phyloP scores from a whole-genome alignment of 1,140 invertebrate species.

The Gonatopus flavifemur region DNA sequence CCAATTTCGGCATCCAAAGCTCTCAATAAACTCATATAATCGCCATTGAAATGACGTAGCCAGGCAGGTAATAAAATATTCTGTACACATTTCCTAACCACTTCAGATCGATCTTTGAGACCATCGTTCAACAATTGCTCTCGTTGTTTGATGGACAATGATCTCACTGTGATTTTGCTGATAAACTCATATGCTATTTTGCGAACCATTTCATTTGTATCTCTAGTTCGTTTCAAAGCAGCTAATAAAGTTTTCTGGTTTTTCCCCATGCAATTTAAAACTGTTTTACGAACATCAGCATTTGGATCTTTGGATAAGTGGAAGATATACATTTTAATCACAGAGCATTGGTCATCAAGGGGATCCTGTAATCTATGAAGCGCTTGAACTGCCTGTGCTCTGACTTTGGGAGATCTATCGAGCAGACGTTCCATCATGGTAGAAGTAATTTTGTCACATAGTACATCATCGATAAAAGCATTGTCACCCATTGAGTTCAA shows the following conservation, averaged over 20 bases:
- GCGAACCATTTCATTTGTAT: conserved; percentile 75
- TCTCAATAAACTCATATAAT: conserved; percentile 64
- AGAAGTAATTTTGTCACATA: conserved; percentile 72
- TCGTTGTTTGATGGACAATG: conserved; percentile 70
- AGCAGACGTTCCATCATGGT: conserved; percentile 71
- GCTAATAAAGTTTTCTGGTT: conserved; percentile 48
- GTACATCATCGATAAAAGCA: conserved; percentile 73
- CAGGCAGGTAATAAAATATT: conserved; percentile 65
- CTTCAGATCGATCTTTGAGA: conserved; percentile 65
- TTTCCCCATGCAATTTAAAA: conserved; percentile 48
- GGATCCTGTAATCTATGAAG: conserved; percentile 80
- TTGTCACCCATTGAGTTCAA: conserved; percentile 73
- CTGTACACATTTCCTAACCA: conserved; percentile 55
- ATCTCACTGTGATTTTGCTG: conserved; percentile 67
- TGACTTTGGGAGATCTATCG: conserved; percentile 73
- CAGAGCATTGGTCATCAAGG: conserved; percentile 70
- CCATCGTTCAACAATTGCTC: conserved; percentile 67
- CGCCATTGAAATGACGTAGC: conserved; percentile 64
- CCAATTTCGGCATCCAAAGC: conserved; percentile 62
- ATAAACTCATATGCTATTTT: conserved; percentile 73
- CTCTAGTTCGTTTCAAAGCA: conserved; percentile 71
- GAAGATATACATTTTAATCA: conserved; percentile 78
- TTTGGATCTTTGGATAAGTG: conserved; percentile 77
- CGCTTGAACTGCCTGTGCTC: conserved; percentile 78
- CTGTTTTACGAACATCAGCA: conserved; percentile 59